Conservation (phyloP, 2,888 invertebrate species). For the Xestia c-nigrum region DNA sequence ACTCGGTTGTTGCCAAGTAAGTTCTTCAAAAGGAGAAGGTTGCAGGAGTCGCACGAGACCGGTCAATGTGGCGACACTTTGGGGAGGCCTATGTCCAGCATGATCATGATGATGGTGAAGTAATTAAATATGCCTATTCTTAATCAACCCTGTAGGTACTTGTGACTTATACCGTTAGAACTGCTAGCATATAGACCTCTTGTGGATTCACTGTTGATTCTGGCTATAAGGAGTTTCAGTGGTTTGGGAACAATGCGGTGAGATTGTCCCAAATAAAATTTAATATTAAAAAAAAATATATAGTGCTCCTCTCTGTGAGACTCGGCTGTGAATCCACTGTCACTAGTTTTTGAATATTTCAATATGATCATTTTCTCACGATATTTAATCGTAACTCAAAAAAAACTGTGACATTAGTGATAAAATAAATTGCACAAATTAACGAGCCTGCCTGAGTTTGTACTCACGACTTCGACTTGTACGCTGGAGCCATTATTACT, state of each 20-base stretch:
- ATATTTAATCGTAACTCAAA: background rate
- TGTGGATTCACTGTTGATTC: too few species aligned
- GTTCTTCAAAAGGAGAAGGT: conserved; percentile 40
- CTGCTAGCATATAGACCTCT: background rate
- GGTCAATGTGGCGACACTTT: too few species aligned
- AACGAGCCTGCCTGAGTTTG: background rate
- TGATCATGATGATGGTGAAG: too few species aligned
- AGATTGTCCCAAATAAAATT: too few species aligned
- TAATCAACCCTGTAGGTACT: background rate
- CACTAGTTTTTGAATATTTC: too few species aligned
- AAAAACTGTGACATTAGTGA: background rate
- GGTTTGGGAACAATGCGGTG: too few species aligned
- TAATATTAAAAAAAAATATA: too few species aligned
- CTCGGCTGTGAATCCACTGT: background rate
- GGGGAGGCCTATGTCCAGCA: too few species aligned
- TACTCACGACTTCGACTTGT: background rate
- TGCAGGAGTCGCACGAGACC: too few species aligned
- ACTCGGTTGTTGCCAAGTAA: conserved; percentile 95
- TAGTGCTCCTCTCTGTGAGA: background rate
- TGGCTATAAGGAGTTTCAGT: too few species aligned
- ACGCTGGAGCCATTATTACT: background rate
- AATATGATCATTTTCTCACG: background rate
- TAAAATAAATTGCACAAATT: background rate
- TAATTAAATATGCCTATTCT: background rate
- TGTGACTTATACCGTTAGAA: background rate